Evolutionary conservation across 1,140 invertebrate genomes (phyloP).

Genomic region (Tachypleus tridentatus): DNA sequence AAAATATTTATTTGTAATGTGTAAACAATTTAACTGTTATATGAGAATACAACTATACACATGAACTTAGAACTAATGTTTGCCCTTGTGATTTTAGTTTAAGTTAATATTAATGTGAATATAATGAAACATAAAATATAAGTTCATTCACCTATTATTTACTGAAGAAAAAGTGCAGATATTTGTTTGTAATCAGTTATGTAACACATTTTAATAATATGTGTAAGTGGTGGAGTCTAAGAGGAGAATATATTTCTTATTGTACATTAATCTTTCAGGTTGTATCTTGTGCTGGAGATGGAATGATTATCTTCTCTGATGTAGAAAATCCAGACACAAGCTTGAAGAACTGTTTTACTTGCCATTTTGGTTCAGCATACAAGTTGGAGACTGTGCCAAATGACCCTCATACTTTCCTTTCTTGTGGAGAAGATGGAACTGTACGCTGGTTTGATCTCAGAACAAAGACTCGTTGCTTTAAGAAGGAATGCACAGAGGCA

Average conservation of each 20-base stretch:
- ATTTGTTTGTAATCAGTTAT: no score
- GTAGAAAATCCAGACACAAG: conserved; percentile 47
- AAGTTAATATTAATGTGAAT: no score
- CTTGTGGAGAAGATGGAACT: conserved; percentile 82
- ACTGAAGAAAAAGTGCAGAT: no score
- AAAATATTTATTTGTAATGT: no score
- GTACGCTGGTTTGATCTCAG: conserved; percentile 61
- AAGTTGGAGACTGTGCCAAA: conserved; percentile 63
- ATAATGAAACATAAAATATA: background rate
- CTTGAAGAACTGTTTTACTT: conserved; percentile 54
- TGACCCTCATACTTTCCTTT: conserved; percentile 63
- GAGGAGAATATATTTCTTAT: no score
- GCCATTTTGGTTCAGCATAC: conserved; percentile 69
- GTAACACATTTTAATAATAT: no score
- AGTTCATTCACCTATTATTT: background rate
- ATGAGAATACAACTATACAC: no score
- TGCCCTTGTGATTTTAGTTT: no score
- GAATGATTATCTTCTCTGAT: conserved; percentile 55
- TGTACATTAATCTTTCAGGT: conserved; percentile 34
- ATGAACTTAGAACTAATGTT: no score
- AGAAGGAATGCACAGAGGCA: conserved; percentile 46
- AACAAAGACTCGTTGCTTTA: conserved; percentile 19
- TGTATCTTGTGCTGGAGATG: conserved; percentile 75
- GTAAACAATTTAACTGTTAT: no score
- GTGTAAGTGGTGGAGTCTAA: no score